Conservation (phyloP, 2,888 invertebrate genomes). For the Drosophila prostipennis region DNA sequence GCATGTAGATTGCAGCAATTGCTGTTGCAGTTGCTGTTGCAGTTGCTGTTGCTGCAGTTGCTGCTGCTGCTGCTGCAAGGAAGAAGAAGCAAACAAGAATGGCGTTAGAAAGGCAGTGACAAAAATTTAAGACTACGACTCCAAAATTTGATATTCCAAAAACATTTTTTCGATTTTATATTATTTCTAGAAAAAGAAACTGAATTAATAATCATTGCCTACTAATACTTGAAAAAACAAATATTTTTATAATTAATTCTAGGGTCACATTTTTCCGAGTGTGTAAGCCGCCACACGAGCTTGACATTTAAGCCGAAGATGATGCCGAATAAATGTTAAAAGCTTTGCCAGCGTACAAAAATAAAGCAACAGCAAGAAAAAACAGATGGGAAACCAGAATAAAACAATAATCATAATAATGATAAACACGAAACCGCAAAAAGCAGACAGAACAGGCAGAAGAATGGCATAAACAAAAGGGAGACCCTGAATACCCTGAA, state of each 20-base stretch:
- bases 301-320: slow-evolving; percentile 71
- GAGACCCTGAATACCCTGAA: slow-evolving; percentile 25
- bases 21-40: slow-evolving; percentile 10
- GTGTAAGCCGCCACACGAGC: slow-evolving; percentile 53
- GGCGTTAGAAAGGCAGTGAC: slow-evolving; percentile 3
- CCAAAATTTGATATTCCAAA: neutral
- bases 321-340: slow-evolving; percentile 62
- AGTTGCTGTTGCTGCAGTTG: neutral
- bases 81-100: slow-evolving; percentile 19
- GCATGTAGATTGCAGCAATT: slow-evolving; percentile 65
- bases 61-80: slow-evolving; percentile 2
- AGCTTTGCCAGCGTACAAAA: slow-evolving; percentile 45
- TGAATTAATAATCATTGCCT: neutral
- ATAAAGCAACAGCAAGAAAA: slow-evolving; percentile 15
- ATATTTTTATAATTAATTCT: neutral
- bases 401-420: slow-evolving; percentile 59
- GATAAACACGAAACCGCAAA: slow-evolving; percentile 55
- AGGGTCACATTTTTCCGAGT: neutral
- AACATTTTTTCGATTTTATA: neutral
- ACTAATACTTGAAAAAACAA: neutral
- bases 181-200: neutral
- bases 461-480: slow-evolving; percentile 26
- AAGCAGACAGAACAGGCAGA: slow-evolving; percentile 49
- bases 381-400: slow-evolving; percentile 25
- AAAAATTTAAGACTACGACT: neutral